A percentile compares a stretch with the other conserved stretches of the same genome.
Conservation (phyloP, 2,888 invertebrate genomes). For the Pseudolycoriella hygida region DNA sequence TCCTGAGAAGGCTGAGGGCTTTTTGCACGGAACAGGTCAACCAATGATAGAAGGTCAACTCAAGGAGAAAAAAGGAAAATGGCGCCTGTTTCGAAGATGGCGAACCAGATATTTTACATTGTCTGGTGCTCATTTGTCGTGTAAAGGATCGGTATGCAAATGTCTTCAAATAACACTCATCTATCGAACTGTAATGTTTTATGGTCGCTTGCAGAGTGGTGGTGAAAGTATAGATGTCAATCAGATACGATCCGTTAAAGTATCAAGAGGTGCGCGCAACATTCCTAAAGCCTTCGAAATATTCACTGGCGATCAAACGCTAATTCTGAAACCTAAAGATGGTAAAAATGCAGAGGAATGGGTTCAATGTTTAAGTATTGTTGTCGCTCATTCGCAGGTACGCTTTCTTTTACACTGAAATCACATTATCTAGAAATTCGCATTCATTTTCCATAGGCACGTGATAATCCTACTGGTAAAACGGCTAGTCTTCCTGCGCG, state of each 20-base stretch:
- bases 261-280: conserved; percentile 75
- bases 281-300: conserved; percentile 95
- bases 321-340: conserved; percentile 86
- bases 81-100: conserved; percentile 84
- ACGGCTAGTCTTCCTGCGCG: conserved; percentile 30
- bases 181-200: conserved; percentile 12
- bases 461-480: conserved; percentile 28
- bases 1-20: conserved; percentile 75
- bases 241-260: conserved; percentile 88
- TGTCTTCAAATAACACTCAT: no score
- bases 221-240: conserved; percentile 78
- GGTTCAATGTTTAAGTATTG: conserved; percentile 88
- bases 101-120: conserved; percentile 86
- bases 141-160: conserved; percentile 69
- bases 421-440: neutral
- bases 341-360: conserved; percentile 90
- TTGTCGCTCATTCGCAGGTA: conserved; percentile 53
- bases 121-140: conserved; percentile 80
- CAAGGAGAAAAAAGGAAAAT: conserved; percentile 82
- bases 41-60: conserved; percentile 82
- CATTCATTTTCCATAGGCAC: conserved; percentile 17
- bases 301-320: conserved; percentile 82
- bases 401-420: neutral
- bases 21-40: conserved; percentile 59
- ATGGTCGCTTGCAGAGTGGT: conserved; percentile 43